Evolutionary conservation across 1,140 invertebrate genomes (phyloP).

Genomic region (Meloidogyne exigua): DNA sequence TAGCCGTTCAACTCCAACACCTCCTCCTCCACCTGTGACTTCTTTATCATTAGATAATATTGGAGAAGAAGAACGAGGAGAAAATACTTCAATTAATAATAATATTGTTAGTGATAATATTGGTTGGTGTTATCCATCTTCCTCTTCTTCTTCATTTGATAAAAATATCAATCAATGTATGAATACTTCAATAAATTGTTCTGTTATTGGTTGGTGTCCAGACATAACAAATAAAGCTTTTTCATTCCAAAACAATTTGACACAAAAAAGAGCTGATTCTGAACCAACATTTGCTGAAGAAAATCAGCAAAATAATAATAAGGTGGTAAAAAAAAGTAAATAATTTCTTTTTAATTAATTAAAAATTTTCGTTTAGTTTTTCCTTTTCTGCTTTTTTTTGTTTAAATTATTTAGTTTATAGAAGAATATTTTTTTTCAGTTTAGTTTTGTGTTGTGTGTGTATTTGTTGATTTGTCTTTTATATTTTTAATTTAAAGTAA

Average conservation of each 20-base stretch:
- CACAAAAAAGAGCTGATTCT: neutral
- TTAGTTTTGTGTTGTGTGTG: too few species aligned
- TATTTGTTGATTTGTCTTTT: too few species aligned
- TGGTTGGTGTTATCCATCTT: neutral
- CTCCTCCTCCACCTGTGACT: slow-evolving; percentile 21
- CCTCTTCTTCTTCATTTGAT: neutral
- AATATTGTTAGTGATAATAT: neutral
- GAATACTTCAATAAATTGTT: neutral
- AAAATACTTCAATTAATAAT: neutral
- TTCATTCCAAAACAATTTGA: neutral
- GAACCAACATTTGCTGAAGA: neutral
- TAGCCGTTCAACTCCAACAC: slow-evolving; percentile 34
- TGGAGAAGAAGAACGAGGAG: neutral
- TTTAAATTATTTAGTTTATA: too few species aligned
- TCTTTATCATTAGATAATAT: slow-evolving; percentile 15
- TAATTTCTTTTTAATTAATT: too few species aligned
- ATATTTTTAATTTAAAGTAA: too few species aligned
- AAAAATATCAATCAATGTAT: neutral
- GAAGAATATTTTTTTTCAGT: too few species aligned
- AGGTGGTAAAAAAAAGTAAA: neutral
- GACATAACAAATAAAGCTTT: neutral
- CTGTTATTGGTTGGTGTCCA: neutral
- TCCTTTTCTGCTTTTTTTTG: neutral
- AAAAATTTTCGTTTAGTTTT: too few species aligned
- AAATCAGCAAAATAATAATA: neutral